Conservation (phyloP, 2,797 vertebrate species). For the Ispidina picta region DNA sequence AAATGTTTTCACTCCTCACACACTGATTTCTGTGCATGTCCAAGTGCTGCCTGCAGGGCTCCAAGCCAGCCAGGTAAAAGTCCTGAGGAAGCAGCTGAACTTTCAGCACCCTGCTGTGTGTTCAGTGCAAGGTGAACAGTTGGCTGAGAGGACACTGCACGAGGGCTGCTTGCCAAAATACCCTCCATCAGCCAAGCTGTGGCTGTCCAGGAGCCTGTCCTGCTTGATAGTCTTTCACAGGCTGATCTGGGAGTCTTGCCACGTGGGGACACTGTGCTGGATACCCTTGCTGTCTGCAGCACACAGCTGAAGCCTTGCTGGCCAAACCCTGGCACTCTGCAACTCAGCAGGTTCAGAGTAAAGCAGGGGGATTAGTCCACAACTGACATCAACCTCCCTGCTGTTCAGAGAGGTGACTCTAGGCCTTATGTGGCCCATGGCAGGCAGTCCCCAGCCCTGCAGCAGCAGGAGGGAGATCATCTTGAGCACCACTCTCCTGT, state of each 20-base stretch:
- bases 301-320: too few species aligned
- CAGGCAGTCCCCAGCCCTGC: background rate
- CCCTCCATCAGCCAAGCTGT: background rate
- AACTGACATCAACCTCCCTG: background rate
- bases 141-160: background rate
- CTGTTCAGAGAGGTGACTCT: background rate
- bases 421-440: background rate
- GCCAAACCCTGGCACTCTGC: fast-evolving
- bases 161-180: background rate
- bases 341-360: background rate
- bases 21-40: background rate
- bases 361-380: background rate
- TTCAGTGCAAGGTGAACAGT: background rate
- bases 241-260: background rate
- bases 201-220: background rate
- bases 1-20: background rate
- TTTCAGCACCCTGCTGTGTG: background rate
- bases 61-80: background rate
- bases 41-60: background rate
- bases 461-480: background rate
- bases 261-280: fast-evolving
- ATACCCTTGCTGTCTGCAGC: background rate
- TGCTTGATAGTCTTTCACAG: background rate
- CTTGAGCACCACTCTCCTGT: background rate
- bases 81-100: background rate